Base-by-base conservation (phyloP, 1,140 invertebrate species). In the Anastrepha obliqua region DNA sequence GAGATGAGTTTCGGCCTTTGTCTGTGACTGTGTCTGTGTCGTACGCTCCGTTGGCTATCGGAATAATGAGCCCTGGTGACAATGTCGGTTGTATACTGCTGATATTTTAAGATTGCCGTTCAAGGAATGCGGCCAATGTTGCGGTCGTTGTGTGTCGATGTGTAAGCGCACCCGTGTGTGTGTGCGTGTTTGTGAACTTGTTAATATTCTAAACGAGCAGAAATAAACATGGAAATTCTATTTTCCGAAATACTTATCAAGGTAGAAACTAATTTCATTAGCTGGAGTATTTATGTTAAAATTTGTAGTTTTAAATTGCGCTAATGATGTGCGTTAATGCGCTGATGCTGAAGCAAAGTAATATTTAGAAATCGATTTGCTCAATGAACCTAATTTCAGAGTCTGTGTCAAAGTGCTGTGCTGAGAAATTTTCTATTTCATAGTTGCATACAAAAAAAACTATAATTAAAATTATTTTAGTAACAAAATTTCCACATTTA, bases 91-190 rank as follows among this genome's bases (percentile, higher is more conserved):
- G 74, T 51, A 55, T 78, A 44, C 47, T 55, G 74, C 55, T 81
- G 47, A 55, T 81, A 81, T 81, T 81, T 81, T 81, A 81, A 55
- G 47, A 8, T 55, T 81, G 42, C 74, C n/a, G 47, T 55, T 55
- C 74, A 8, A 55, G 74, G n/a, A 81, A 55, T 81, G 74, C 74
- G 47, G 74, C 74, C 74, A 81, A 81, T 81, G 47, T 81, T 55
- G 47, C 47, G 74, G 47, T 55, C 47, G 74, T 81, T 20, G 44
- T 11, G 11, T 7, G 13, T 87, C 8, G 11, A 58, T 67, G 42
- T 78, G 9, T 59, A 51, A 39, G 47, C 11, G 55, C 13, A 13
- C 11, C 17, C 7, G 9, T 86, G 59, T 44, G 39, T 65, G 15
- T 65, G 44, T n/a, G 9, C 60, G 51, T 60, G 47, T 20, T 1